These are phyloP conservation scores for Drosophila suzukii DNA, from an alignment of 1,140 invertebrate species.

Conservation along the genomic window DNA sequence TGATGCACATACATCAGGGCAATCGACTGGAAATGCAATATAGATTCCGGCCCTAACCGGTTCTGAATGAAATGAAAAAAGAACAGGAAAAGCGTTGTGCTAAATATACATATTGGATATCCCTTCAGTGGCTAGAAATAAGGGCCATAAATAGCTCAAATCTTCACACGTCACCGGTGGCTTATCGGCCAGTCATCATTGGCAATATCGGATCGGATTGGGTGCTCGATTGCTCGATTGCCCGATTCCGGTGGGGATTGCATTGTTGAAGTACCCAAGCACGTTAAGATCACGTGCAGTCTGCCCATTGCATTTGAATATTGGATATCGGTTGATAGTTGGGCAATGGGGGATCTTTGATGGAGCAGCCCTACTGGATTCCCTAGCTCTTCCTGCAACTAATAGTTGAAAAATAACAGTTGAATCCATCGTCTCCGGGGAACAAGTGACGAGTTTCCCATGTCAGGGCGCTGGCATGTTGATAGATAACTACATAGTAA, in stretches of 20 bases:
- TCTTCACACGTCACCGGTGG: slow-evolving; percentile 27
- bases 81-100: background rate
- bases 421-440: background rate
- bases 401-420: background rate
- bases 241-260: slow-evolving; percentile 27
- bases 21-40: slow-evolving; percentile 15
- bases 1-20: background rate
- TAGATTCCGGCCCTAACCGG: slow-evolving; percentile 2
- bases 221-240: slow-evolving; percentile 13
- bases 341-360: background rate
- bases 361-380: too few relatives aligned
- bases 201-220: slow-evolving; percentile 51
- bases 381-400: background rate
- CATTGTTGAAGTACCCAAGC: slow-evolving; percentile 16
- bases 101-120: slow-evolving; percentile 43
- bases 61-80: slow-evolving; percentile 5
- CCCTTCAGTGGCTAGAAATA: slow-evolving; percentile 22
- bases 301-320: background rate
- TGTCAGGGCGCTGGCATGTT: slow-evolving; percentile 57
- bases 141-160: slow-evolving; percentile 52
- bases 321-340: background rate
- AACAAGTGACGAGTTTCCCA: slow-evolving; percentile 71
- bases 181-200: slow-evolving; percentile 54
- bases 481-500: slow-evolving; percentile 46
- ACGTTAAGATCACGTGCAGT: slow-evolving; percentile 59